Conservation (phyloP, 2,113 vertebrate species). For the Hirundichthys speculiger region DNA sequence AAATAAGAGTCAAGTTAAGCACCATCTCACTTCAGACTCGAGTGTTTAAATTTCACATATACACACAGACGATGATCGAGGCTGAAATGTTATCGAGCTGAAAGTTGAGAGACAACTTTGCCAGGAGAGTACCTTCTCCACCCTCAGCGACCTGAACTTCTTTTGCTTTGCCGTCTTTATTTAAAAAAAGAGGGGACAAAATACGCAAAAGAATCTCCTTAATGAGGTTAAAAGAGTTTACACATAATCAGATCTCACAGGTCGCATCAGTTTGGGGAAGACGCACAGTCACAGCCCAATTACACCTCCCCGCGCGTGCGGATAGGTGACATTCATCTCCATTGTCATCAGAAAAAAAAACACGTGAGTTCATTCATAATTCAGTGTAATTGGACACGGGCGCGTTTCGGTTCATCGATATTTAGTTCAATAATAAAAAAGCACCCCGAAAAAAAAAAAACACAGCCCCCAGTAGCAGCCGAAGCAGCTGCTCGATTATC, state of each 20-base stretch:
- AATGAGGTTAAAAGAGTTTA: too few relatives aligned
- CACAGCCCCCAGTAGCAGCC: constrained; percentile 43
- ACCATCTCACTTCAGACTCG: background rate
- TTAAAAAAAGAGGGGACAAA: background rate
- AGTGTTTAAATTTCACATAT: background rate
- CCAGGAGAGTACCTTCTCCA: constrained; percentile 29
- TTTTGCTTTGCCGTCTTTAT: too few relatives aligned
- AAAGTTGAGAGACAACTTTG: constrained; percentile 65
- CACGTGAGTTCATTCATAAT: constrained; percentile 87
- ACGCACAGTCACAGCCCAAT: constrained; percentile 49
- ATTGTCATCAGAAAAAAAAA: constrained; percentile 82
- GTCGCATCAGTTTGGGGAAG: constrained; percentile 1
- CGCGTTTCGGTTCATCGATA: constrained; percentile 72
- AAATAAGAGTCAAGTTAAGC: background rate
- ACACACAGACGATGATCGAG: background rate
- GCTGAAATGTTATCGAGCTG: constrained; percentile 1
- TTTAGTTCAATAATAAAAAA: constrained; percentile 69
- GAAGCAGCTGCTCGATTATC: constrained; percentile 24
- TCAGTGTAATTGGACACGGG: constrained; percentile 79
- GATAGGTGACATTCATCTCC: constrained; percentile 73
- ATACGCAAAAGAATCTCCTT: background rate
- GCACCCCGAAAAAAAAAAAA: constrained; percentile 35
- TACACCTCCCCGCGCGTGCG: constrained; percentile 53
- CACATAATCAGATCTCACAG: background rate
- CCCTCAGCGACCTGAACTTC: constrained; percentile 31